phyloP scores from a whole-genome alignment of 2,113 vertebrate species.

The Tamias sibiricus region DNA sequence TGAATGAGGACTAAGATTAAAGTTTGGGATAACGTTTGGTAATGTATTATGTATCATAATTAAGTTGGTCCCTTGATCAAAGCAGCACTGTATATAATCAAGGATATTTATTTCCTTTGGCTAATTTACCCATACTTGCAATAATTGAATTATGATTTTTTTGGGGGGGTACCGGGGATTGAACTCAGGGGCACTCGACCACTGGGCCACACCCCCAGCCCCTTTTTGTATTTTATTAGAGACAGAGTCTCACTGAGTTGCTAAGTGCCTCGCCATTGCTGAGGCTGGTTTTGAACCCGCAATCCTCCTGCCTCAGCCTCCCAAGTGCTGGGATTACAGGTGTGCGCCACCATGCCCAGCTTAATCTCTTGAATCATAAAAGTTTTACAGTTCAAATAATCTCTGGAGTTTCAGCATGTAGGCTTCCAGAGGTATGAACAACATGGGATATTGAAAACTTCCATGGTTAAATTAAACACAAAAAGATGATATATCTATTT shows the following conservation, averaged over 20 bases:
- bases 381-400: not conserved
- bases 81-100: not conserved
- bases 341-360: no score
- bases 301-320: no score
- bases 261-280: no score
- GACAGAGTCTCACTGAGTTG: no score
- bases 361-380: not conserved
- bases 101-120: not conserved
- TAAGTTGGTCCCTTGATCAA: not conserved
- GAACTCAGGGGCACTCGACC: no score
- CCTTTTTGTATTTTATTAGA: no score
- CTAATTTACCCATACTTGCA: not conserved
- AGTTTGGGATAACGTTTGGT: not conserved
- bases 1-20: not conserved
- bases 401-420: slow-evolving; percentile 3
- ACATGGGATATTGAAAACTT: not conserved
- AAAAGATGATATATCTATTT: not conserved
- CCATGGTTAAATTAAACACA: not conserved
- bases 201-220: no score
- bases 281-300: no score
- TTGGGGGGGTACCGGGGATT: no score
- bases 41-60: not conserved
- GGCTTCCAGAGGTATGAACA: not conserved
- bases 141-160: not conserved
- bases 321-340: no score